Evolutionary conservation across 2,888 invertebrate genomes (phyloP), one percentile per base, ranked within the genome.

Genomic region (Drosophila quinaria): DNA sequence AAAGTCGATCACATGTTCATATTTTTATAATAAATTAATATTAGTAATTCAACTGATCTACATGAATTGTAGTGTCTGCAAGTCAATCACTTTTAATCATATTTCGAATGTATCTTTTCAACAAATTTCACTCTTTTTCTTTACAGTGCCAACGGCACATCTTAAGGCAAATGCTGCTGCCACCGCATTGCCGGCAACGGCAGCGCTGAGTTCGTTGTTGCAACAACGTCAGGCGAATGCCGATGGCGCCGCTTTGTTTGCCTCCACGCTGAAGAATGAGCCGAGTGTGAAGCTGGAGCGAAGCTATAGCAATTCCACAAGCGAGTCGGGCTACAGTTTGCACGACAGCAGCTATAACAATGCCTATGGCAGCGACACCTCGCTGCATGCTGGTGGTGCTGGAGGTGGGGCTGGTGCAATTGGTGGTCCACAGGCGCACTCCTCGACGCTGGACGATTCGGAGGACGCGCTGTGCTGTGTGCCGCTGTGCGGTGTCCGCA

Each of bases 381-480:
- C 87, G 1, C 11, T 79, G 1, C 85, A 87, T n/a, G 47, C 58
- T 33, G 35, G 55, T 5, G 55, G 35, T 4, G 22, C 4, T 22
- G 29, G 8, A 2, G 22, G 22, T 22, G 29, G 8, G 8, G 29
- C 29, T 6, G 77, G 59, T 5, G 60, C 47, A 13, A 61, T 82
- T 42, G 90, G 77, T 46, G 90, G 81, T n/a, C 86, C 76, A 0
- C 79, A 79, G 52, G 90, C 90, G n/a, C 86, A 89, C 56, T 89
- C 86, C 6, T 87, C 86, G 4, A 89, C 90, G 41, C 77, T 87
- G 46, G 87, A 87, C 60, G 87, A 87, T 37, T 90, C 90, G 15
- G 91, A 91, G 42, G 90, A 87, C 58, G 90, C 90, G 0, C 41
- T 90, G 13, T 91, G 91, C 55, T 91, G 91, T 74, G 91, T 91